Percentiles rank a stretch among this genome's conserved stretches.
Evolutionary conservation across 2,888 invertebrate genomes (phyloP).

Genomic region (Ypsolopha scabrella): DNA sequence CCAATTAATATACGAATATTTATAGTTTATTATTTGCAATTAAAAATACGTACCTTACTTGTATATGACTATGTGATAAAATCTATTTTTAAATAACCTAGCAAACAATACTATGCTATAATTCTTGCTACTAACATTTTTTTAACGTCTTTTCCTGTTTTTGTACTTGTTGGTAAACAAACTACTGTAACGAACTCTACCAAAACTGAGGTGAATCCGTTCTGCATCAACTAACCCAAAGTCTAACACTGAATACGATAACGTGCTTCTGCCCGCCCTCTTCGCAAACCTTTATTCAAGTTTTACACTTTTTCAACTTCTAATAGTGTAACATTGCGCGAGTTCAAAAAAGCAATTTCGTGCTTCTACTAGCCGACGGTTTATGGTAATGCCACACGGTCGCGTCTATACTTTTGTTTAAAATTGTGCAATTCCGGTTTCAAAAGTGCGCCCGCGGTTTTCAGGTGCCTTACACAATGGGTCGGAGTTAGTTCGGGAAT

Average conservation of each 20-base stretch:
- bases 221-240: conserved; percentile 27
- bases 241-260: conserved; percentile 37
- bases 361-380: conserved; percentile 38
- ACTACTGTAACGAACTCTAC: conserved; percentile 8
- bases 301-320: conserved; percentile 42
- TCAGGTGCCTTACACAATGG: conserved; percentile 50
- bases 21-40: no score
- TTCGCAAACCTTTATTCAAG: conserved; percentile 41
- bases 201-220: conserved; percentile 20
- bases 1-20: no score
- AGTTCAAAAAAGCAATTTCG: conserved; percentile 67
- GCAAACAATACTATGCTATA: no score
- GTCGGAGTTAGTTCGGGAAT: conserved; percentile 42
- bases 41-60: no score
- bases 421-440: conserved; percentile 60
- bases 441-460: conserved; percentile 47
- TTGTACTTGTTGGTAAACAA: not conserved
- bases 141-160: not conserved
- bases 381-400: conserved; percentile 54
- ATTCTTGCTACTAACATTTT: no score
- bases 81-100: no score
- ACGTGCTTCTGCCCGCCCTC: conserved; percentile 28
- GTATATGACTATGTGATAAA: no score
- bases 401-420: conserved; percentile 56
- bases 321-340: conserved; percentile 51